phyloP scores from a whole-genome alignment of 2,113 vertebrate genomes.

The Megaleporinus macrocephalus region DNA sequence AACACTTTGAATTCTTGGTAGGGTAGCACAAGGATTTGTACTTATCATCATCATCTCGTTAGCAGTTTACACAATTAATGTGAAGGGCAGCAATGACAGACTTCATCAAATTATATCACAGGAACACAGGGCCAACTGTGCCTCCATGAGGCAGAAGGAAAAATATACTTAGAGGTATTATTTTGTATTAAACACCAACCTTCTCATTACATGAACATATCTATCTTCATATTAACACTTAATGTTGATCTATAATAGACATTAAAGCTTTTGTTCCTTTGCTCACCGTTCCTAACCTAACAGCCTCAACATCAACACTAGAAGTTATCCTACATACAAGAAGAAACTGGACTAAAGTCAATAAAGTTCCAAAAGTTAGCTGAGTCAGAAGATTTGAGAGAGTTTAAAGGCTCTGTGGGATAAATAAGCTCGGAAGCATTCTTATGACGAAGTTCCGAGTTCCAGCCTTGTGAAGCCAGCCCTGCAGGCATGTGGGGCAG shows the following conservation, averaged over 20 bases:
- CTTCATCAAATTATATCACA: too few species aligned
- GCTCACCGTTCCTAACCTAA: background rate
- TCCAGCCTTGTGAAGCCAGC: constrained; percentile 3
- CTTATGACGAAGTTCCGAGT: constrained; percentile 10
- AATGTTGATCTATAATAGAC: background rate
- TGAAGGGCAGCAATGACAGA: too few species aligned
- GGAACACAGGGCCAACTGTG: too few species aligned
- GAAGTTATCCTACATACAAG: background rate
- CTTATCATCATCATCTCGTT: too few species aligned
- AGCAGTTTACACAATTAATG: too few species aligned
- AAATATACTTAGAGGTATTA: background rate
- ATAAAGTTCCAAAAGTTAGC: background rate
- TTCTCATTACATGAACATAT: background rate
- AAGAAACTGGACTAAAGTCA: background rate
- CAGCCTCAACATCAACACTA: background rate
- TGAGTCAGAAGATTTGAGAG: background rate
- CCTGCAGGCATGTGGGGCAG: background rate
- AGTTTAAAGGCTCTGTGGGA: background rate
- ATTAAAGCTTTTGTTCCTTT: background rate
- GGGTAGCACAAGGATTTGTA: background rate
- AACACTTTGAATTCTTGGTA: too few species aligned
- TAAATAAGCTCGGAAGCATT: background rate
- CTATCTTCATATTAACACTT: background rate
- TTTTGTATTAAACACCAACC: background rate
- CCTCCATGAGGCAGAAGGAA: background rate